phyloP scores from a whole-genome alignment of 1,140 invertebrate species.

The Bacillus rossius region DNA sequence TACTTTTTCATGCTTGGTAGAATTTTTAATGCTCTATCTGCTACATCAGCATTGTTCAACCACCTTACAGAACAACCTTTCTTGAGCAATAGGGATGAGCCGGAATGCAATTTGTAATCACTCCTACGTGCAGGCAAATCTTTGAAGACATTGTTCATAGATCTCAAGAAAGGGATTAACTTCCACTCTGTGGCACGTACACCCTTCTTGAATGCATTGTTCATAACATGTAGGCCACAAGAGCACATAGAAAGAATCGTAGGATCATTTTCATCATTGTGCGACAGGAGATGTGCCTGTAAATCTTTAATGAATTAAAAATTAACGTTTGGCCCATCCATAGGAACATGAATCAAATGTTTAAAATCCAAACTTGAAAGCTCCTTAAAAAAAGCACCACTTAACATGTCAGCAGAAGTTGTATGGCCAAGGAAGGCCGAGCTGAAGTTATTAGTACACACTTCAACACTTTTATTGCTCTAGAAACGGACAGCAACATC shows the following conservation, averaged over 20 bases:
- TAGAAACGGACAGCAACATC: constrained; percentile 7
- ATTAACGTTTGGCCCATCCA: constrained; percentile 21
- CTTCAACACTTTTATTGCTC: background rate
- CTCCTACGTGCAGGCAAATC: constrained; percentile 22
- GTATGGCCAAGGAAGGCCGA: constrained; percentile 21
- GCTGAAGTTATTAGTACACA: constrained; percentile 16
- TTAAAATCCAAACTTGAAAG: constrained; percentile 1
- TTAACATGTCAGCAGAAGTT: constrained; percentile 17
- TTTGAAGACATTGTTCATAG: constrained; percentile 21
- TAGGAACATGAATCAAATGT: constrained; percentile 23
- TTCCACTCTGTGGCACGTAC: constrained; percentile 22
- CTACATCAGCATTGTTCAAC: constrained; percentile 27
- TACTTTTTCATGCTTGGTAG: too few relatives aligned
- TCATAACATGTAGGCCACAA: constrained; percentile 25
- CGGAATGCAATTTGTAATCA: constrained; percentile 15
- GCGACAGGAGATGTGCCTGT: background rate
- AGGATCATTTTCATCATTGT: background rate
- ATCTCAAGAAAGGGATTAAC: constrained; percentile 21
- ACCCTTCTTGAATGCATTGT: constrained; percentile 26
- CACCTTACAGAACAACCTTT: constrained; percentile 27
- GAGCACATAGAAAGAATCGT: constrained; percentile 17
- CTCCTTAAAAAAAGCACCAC: constrained; percentile 8
- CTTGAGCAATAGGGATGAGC: constrained; percentile 20
- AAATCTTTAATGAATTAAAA: constrained; percentile 14
- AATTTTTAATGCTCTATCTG: too few relatives aligned